A percentile compares a stretch with the other conserved stretches of the same genome.
Evolutionary conservation across 1,140 invertebrate genomes (phyloP).

Genomic region (Battus philenor): DNA sequence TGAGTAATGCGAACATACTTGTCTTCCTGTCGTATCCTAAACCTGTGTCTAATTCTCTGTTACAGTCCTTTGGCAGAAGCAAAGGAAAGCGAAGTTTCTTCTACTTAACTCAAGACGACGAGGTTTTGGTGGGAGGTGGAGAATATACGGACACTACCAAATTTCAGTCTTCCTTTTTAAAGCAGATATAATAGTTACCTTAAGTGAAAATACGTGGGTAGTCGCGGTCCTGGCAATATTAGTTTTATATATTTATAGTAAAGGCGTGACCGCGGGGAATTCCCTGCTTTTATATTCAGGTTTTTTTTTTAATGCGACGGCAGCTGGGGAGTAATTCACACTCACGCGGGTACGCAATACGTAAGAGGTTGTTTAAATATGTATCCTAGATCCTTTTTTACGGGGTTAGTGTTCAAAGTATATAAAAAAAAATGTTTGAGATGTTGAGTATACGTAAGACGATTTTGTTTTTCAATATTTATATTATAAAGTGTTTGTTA

Average conservation of each 20-base stretch:
- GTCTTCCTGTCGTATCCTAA: too few relatives aligned
- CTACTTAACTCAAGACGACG: conserved; percentile 13
- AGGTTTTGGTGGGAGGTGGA: conserved; percentile 14
- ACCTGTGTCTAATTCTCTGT: conserved; percentile 4
- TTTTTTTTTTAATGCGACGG: conserved; percentile 18
- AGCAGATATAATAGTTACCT: conserved; percentile 11
- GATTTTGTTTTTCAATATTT: conserved; percentile 45
- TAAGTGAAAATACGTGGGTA: too few relatives aligned
- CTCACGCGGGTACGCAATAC: conserved; percentile 13
- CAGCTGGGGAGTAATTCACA: conserved; percentile 14
- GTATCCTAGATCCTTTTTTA: background rate
- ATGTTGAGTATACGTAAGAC: conserved; percentile 41
- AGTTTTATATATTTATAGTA: too few relatives aligned
- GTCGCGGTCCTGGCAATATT: conserved; percentile 16
- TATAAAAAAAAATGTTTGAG: conserved; percentile 21
- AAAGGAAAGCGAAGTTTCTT: conserved; percentile 4
- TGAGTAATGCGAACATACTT: too few relatives aligned
- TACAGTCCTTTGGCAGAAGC: conserved; percentile 11
- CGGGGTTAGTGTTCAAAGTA: background rate
- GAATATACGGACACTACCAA: conserved; percentile 14
- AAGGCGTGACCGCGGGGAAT: too few relatives aligned
- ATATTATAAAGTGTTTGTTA: conserved; percentile 57
- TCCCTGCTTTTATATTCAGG: conserved; percentile 9
- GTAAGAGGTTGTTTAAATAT: background rate
- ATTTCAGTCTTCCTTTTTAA: conserved; percentile 11